Percentiles rank a stretch among this genome's conserved stretches.
Evolutionary conservation across 2,797 vertebrate genomes (phyloP).

Genomic region (Hybognathus amarus): DNA sequence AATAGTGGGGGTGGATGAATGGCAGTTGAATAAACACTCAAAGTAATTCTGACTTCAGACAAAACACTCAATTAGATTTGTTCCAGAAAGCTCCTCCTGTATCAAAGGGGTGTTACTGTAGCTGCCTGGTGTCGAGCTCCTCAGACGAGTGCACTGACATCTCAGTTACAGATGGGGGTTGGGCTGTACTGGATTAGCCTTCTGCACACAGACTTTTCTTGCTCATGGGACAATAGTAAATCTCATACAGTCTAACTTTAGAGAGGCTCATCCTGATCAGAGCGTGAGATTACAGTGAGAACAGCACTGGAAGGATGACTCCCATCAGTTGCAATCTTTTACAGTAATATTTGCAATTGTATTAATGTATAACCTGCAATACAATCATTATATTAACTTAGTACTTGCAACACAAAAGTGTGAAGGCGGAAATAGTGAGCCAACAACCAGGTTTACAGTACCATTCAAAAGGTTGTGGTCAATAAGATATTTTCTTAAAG

Average conservation of each 20-base stretch:
- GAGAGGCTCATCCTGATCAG: slow-evolving; percentile 44
- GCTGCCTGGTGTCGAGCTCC: slow-evolving; percentile 30
- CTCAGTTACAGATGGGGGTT: slow-evolving; percentile 25
- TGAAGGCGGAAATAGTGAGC: not conserved
- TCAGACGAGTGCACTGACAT: slow-evolving; percentile 28
- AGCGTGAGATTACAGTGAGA: slow-evolving; percentile 38
- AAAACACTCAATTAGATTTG: slow-evolving; percentile 24
- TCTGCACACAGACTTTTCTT: slow-evolving; percentile 14
- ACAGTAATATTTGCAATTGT: not conserved
- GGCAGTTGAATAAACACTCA: slow-evolving; percentile 27
- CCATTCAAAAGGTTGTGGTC: not conserved
- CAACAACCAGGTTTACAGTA: not conserved
- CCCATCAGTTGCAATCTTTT: not conserved
- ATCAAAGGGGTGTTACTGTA: slow-evolving; percentile 45
- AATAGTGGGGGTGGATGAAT: slow-evolving; percentile 36
- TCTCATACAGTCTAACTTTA: slow-evolving; percentile 39
- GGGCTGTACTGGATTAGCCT: slow-evolving; percentile 22
- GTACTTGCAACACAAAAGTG: not conserved
- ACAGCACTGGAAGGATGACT: not conserved
- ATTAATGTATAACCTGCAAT: slow-evolving; percentile 2
- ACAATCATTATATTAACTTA: not conserved
- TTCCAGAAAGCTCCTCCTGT: slow-evolving; percentile 14
- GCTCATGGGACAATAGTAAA: slow-evolving; percentile 21
- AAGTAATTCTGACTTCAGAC: slow-evolving; percentile 39
- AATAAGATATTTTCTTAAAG: not conserved